Base-by-base conservation (phyloP, 2,113 vertebrate species). In the Lota lota region DNA sequence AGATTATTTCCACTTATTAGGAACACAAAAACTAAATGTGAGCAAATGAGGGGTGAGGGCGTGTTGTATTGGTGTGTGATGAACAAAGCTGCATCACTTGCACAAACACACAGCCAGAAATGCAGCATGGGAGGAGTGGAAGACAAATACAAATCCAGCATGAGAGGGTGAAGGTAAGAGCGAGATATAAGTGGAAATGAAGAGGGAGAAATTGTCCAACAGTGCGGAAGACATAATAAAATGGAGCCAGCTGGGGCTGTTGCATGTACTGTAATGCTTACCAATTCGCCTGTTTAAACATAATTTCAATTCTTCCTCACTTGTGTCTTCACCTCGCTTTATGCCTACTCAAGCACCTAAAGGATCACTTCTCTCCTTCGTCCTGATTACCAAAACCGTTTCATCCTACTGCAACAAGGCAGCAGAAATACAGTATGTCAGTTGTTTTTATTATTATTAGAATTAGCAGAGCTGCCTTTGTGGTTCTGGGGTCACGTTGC, bases 121-220 rank as follows among this genome's bases (percentile, higher is more conserved):
- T 47, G 40, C 40, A 47, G 40, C 6, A 47, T 33, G 28, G 7
- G 28, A 33, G 28, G 28, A 53, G 51, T 53, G 11, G 12, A 15
- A n/a, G 1, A n/a, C 16, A n/a, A 14, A 56, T 14, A 18, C 15
- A 14, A 14, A 56, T 17, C n/a, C 53, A 56, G 53, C 51, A n/a
- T n/a, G 16, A 5, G 5, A 14, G 4, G 53, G 16, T 56, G 53
- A 3, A 10, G n/a, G 20, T n/a, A 18, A 72, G 58, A 67, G 58
- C 20, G 57, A 59, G 47, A 28, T 16, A 56, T 24, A 69, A 65
- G 61, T 67, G 57, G 28, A 33, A 33, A 33, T 33, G 28, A 33
- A 33, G 53, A 77, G 56, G 62, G 50, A 60, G 24, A 36, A 63
- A 53, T 56, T 64, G 53, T 63, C 62, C 65, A 54, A 64, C 66